Base-by-base conservation (phyloP, 2,888 invertebrate species). In the Drosophila austrosaltans region DNA sequence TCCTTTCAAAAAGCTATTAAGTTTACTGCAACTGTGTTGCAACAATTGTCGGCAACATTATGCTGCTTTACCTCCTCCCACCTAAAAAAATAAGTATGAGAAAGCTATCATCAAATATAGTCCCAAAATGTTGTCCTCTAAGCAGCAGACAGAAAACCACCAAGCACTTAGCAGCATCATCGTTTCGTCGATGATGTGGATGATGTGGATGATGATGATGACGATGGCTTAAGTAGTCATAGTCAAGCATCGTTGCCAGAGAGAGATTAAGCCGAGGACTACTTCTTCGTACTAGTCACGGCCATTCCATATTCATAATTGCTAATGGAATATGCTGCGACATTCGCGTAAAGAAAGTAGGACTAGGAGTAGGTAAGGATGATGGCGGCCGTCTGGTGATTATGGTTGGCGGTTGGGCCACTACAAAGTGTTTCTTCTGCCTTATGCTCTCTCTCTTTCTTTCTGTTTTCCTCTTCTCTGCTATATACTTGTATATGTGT, bases 291-390 rank as follows among this genome's bases (percentile, higher is more conserved):
- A 70, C 74, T 83, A 83, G 84, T 83, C 84, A 73, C 69, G 87
- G 86, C 72, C 70, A 87, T 86, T 88, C 87, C 87, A 84, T 86
- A 90, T 88, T 90, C 89, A 87, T 90, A 91, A 90, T 90, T 91
- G 89, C 90, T 90, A 90, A 90, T 90, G 90, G 90, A 90, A 90
- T 90, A 90, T 89, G 90, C 91, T 82, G 65, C 61, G 87, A 72
- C 77, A 79, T 66, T 71, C 75, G 68, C 66, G 70, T 28, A 36
- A 57, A 32, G 12, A 65, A 54, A 53, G 62, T 20, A 57, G 36
- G n/a, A 61, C 58, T 44, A 25, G 48, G 48, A 10, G 10, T 48
- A 36, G 36, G 3, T 48, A 20, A 62, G 10, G 64, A 64, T 32
- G 61, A 78, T 57, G 48, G 63, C 22, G 66, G 48, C 48, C 22